A percentile compares a stretch with the other conserved stretches of the same genome.
Evolutionary conservation across 1,140 invertebrate species (phyloP).

Genomic region (Megalonaias nervosa): DNA sequence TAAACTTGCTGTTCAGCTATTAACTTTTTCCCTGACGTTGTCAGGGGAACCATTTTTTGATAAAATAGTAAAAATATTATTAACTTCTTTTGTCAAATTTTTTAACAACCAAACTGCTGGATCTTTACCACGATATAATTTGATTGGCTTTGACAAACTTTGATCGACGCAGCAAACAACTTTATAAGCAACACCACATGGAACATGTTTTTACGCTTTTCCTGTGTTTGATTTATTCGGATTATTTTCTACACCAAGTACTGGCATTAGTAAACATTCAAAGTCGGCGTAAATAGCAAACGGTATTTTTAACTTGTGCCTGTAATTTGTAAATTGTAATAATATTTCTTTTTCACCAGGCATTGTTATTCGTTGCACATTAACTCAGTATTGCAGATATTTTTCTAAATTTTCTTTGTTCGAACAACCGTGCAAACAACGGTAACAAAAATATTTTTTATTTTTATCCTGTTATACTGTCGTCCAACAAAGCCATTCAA

Average conservation of each 20-base stretch:
- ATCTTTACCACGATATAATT: constrained; percentile 15
- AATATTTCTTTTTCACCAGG: not conserved
- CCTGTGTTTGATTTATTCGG: not conserved
- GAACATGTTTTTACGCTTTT: constrained; percentile 6
- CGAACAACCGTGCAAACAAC: constrained; percentile 36
- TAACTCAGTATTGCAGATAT: constrained; percentile 11
- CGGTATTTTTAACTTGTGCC: constrained; percentile 1
- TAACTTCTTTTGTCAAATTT: constrained; percentile 6
- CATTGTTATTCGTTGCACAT: not conserved
- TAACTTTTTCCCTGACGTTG: constrained; percentile 10
- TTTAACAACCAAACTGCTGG: constrained; percentile 5
- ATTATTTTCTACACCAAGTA: not conserved
- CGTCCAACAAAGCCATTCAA: constrained; percentile 28
- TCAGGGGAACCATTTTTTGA: constrained; percentile 9
- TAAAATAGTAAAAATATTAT: constrained; percentile 16
- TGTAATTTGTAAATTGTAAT: constrained; percentile 4
- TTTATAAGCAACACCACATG: constrained; percentile 16
- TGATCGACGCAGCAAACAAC: constrained; percentile 4
- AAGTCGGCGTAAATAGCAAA: constrained; percentile 18
- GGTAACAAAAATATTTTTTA: constrained; percentile 22
- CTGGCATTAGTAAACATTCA: not conserved
- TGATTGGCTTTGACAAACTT: not conserved
- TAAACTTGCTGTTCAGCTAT: not conserved
- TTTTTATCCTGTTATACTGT: constrained; percentile 12
- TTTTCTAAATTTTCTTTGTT: constrained; percentile 1